A percentile compares a stretch with the other conserved stretches of the same genome.
phyloP scores from a whole-genome alignment of 2,797 vertebrate species.

The Macroramphosus scolopax region DNA sequence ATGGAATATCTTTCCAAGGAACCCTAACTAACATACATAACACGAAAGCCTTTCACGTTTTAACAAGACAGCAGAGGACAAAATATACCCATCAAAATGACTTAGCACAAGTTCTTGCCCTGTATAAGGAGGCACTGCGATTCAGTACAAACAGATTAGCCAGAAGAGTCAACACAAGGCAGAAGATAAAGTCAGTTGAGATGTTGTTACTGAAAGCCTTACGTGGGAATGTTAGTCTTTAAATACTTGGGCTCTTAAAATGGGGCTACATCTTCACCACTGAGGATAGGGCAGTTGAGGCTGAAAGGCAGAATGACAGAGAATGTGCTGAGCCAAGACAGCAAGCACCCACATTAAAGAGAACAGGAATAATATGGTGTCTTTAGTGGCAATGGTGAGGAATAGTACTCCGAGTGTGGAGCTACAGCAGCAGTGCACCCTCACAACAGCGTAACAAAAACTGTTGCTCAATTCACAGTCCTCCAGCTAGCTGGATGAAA shows the following conservation, averaged over 20 bases:
- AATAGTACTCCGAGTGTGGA: slow-evolving; percentile 28
- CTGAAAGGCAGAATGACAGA: slow-evolving; percentile 36
- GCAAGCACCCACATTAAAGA: slow-evolving; percentile 22
- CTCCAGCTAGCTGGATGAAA: slow-evolving; percentile 31
- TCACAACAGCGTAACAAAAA: slow-evolving; percentile 54
- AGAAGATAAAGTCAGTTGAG: slow-evolving; percentile 21
- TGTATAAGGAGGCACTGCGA: slow-evolving; percentile 25
- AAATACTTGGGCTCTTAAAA: slow-evolving; percentile 21
- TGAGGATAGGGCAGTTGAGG: slow-evolving; percentile 24
- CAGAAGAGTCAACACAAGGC: slow-evolving; percentile 21
- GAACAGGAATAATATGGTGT: slow-evolving; percentile 27
- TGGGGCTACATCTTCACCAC: slow-evolving; percentile 19
- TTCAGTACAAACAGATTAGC: slow-evolving; percentile 16
- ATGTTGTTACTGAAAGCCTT: slow-evolving; percentile 31
- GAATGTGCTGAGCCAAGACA: slow-evolving; percentile 25
- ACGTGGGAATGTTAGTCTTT: slow-evolving; percentile 44
- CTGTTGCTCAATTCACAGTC: slow-evolving; percentile 45
- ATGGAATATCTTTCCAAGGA: neutral
- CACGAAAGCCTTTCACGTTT: slow-evolving; percentile 25
- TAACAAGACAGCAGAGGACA: slow-evolving; percentile 30
- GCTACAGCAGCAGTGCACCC: slow-evolving; percentile 55
- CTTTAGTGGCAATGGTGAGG: slow-evolving; percentile 19
- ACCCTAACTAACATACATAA: slow-evolving; percentile 27
- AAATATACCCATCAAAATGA: slow-evolving; percentile 30
- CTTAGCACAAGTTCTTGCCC: slow-evolving; percentile 15